Percentiles rank a stretch among this genome's conserved stretches.
These are phyloP conservation scores for Benitochromis conjunctus DNA, from an alignment of 2,113 vertebrate species.

Conservation along the genomic window DNA sequence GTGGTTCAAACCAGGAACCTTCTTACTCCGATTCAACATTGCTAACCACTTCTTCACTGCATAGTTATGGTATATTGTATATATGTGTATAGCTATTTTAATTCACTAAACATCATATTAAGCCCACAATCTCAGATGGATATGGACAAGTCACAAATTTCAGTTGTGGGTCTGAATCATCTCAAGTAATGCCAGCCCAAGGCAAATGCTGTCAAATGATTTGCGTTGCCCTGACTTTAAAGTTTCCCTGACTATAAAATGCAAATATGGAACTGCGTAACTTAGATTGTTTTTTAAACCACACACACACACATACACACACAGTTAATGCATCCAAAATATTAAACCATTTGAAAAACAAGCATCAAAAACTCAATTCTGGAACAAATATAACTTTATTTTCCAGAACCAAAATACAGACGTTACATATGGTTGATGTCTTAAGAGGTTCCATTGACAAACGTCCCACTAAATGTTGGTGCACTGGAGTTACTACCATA, in stretches of 20 bases:
- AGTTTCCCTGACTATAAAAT: not conserved
- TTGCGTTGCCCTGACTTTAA: not conserved
- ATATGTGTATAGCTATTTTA: not conserved
- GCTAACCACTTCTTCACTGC: not conserved
- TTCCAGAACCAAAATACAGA: not conserved
- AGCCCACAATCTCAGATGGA: not conserved
- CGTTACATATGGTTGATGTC: not conserved
- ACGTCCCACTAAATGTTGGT: constrained; percentile 29
- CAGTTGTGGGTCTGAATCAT: not conserved
- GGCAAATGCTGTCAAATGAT: not conserved
- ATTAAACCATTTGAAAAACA: not conserved
- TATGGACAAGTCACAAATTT: not conserved
- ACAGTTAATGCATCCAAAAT: not conserved
- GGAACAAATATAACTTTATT: constrained; percentile 33
- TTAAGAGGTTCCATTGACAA: constrained; percentile 34
- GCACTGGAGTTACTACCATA: constrained; percentile 9
- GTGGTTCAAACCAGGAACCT: not conserved
- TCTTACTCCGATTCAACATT: not conserved
- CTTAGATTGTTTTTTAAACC: not conserved
- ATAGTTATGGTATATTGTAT: not conserved
- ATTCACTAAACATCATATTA: not conserved
- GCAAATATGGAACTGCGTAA: not conserved
- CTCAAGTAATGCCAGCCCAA: not conserved
- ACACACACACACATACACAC: not conserved
- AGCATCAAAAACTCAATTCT: not conserved